Base-by-base conservation (phyloP, 2,888 invertebrate species). In the Amiota communis region DNA sequence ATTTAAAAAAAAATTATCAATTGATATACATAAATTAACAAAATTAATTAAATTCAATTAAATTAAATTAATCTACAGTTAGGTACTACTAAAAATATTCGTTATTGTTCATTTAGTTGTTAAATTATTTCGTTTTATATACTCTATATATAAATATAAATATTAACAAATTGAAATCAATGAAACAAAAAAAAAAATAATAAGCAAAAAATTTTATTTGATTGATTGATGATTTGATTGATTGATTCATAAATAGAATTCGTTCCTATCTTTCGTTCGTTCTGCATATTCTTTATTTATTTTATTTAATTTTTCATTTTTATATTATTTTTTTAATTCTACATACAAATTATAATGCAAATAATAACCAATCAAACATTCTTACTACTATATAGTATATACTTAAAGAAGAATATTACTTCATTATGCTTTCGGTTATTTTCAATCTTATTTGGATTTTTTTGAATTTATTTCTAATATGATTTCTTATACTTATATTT, bases 101-200 rank as follows among this genome's bases (percentile, higher is more conserved):
- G 73, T 76, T 74, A 70, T 72, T 73, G 73, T 76, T 73, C 57
- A 53, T 84, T 85, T 82, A 84, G 86, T 86, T 85, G 81, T 84
- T 84, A 84, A 36, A 36, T 36, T 36, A 36, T 36, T 36, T 6
- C 79, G 82, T 85, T 85, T 84, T 80, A 72, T 36, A 36, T 6
- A 4, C 36, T 72, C 65, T 76, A 71, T 49, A 36, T 6, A 36
- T 6, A 36, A 0, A 36, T 36, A 36, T 36, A 70, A 70, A 76
- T 79, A 79, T 49, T 63, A 68, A 74, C 63, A 78, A 80, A 77
- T 73, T 76, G 74, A 75, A 75, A 77, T 72, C 72, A 78, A 78
- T 75, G 76, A 74, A 70, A 78, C 36, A 79, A 65, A 76, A 80
- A 80, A 74, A 77, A 77, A 77, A 72, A 73, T 13, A 48, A 46